These are phyloP conservation scores for Coranthus polyacanthus DNA, from an alignment of 2,797 vertebrate genomes.

Conservation along the genomic window DNA sequence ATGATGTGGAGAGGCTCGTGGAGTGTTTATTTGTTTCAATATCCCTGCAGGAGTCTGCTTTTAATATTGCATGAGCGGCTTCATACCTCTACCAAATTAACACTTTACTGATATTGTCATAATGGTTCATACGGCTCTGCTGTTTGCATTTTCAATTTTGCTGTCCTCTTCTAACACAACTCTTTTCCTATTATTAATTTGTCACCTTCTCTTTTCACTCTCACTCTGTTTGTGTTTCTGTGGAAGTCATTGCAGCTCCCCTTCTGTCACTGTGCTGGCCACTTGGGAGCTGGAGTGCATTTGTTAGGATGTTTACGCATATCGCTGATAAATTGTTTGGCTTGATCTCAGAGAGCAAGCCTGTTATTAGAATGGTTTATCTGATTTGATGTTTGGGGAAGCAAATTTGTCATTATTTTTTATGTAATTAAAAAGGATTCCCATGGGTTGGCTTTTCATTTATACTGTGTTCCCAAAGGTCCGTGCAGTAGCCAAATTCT, in stretches of 20 bases:
- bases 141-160: slow-evolving; percentile 59
- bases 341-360: slow-evolving; percentile 53
- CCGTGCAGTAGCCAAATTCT: slow-evolving; percentile 1
- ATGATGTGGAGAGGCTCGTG: slow-evolving; percentile 71
- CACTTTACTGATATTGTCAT: slow-evolving; percentile 65
- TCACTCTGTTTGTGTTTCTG: slow-evolving; percentile 21
- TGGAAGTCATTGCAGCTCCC: slow-evolving; percentile 31
- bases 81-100: slow-evolving; percentile 71
- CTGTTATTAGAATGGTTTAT: slow-evolving; percentile 67
- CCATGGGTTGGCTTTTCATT: slow-evolving; percentile 52
- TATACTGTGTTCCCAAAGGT: slow-evolving; percentile 35
- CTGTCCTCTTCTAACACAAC: slow-evolving; percentile 26
- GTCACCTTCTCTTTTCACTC: slow-evolving; percentile 24
- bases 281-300: slow-evolving; percentile 56
- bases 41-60: slow-evolving; percentile 68
- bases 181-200: slow-evolving; percentile 49
- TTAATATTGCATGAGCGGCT: slow-evolving; percentile 69
- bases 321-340: slow-evolving; percentile 69
- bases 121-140: slow-evolving; percentile 32
- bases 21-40: slow-evolving; percentile 81
- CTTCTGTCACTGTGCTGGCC: slow-evolving; percentile 31
- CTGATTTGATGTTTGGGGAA: slow-evolving; percentile 54
- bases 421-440: slow-evolving; percentile 68
- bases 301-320: slow-evolving; percentile 62
- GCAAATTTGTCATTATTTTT: slow-evolving; percentile 64